phyloP scores from a whole-genome alignment of 2,888 invertebrate genomes.

The Drosophila algonquin region DNA sequence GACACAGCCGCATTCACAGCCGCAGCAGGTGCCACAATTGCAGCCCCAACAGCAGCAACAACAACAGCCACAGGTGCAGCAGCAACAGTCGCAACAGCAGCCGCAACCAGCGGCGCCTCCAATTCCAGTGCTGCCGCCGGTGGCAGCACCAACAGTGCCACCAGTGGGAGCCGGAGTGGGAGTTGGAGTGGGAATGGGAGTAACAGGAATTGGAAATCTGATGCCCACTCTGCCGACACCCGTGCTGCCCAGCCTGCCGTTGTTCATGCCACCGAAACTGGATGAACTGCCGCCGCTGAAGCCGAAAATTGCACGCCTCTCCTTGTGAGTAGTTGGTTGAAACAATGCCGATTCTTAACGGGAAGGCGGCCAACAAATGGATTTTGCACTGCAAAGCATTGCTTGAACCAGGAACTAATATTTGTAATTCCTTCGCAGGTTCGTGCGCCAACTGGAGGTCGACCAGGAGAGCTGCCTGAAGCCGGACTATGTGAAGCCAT shows the following conservation, averaged over 20 bases:
- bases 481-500: constrained; percentile 90
- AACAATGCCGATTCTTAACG: constrained; percentile 70
- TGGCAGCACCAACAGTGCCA: constrained; percentile 58
- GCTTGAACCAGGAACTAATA: background rate
- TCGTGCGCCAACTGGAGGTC: constrained; percentile 89
- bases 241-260: constrained; percentile 43
- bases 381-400: constrained; percentile 26
- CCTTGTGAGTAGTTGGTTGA: constrained; percentile 85
- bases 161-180: constrained; percentile 5
- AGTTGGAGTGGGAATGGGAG: constrained; percentile 9
- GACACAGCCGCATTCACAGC: constrained; percentile 19
- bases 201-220: constrained; percentile 37
- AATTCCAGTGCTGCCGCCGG: constrained; percentile 50
- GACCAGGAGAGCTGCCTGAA: constrained; percentile 90
- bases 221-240: constrained; percentile 39
- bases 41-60: constrained; percentile 42
- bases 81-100: constrained; percentile 20
- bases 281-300: constrained; percentile 83
- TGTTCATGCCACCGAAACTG: constrained; percentile 66
- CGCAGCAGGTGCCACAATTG: constrained; percentile 34
- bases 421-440: constrained; percentile 84
- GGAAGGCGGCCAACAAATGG: constrained; percentile 59
- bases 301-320: constrained; percentile 84
- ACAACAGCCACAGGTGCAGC: constrained; percentile 44
- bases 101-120: constrained; percentile 35